Base-by-base conservation (phyloP, 2,113 vertebrate genomes). In the Ptychochromis oligacanthus region DNA sequence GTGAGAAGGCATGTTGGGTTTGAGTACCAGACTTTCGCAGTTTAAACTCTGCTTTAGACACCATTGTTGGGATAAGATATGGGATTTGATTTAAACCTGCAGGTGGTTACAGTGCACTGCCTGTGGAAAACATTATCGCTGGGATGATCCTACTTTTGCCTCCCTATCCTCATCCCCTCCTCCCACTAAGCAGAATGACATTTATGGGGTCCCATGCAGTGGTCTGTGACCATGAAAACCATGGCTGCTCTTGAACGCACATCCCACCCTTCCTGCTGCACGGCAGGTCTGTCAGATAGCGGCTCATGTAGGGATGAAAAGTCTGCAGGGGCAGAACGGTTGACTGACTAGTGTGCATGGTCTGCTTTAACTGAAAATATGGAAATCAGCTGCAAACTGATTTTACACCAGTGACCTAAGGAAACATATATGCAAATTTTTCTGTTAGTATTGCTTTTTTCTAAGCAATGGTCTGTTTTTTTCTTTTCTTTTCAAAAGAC, bases 51-150 rank as follows among this genome's bases (percentile, higher is more conserved):
- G 81, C 87, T 59, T 81, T 58, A 77, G 70, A 88, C 85, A 84
- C 61, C 54, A 31, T 46, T 81, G 81, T 72, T 75, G 22, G 70
- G 78, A n/a, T 78, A 54, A 58, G 40, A 80, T 49, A 75, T 81
- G 81, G 65, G 77, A 86, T 89, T 91, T 85, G 90, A 89, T 92
- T 90, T 87, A 82, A 92, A 89, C 81, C 91, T 89, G 90, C 90
- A 91, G 93, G 94, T 93, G 91, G 89, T 87, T 89, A 62, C 80
- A 86, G 82, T 67, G 83, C 64, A 84, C 64, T 49, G 64, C 67
- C 93, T 93, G 92, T 81, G 86, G 77, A 93, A 93, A 77, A 88
- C 88, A 92, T 93, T 92, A 94, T 91, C 64, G 15, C 85, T 22
- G 80, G 67, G 84, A 82, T 28, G 88, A 89, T 90, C 86, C 86